These are phyloP conservation scores for Aphelinus atriplicis DNA, from an alignment of 1,140 invertebrate genomes.

Conservation along the genomic window DNA sequence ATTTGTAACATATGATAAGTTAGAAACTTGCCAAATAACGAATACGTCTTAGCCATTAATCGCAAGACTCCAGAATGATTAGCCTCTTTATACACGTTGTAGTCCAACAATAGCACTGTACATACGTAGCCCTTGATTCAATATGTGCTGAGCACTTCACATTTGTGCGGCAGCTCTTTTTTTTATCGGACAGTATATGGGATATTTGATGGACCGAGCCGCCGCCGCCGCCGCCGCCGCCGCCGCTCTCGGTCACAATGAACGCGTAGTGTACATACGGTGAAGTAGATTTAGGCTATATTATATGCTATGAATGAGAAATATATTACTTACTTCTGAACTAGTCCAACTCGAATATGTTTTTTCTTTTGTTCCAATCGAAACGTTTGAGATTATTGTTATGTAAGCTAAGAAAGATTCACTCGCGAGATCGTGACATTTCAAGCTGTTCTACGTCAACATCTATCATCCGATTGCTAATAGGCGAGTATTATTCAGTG, in stretches of 20 bases:
- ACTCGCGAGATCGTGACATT: too few relatives aligned
- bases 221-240: too few relatives aligned
- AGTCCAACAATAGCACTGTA: conserved; percentile 63
- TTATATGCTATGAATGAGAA: conserved; percentile 31
- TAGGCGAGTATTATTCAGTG: too few relatives aligned
- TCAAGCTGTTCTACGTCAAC: too few relatives aligned
- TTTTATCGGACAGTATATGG: conserved; percentile 48
- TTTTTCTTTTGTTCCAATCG: conserved; percentile 36
- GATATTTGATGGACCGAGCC: conserved; percentile 44
- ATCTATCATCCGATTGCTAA: too few relatives aligned
- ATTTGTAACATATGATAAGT: conserved; percentile 20
- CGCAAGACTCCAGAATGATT: conserved; percentile 40
- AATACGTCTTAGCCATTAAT: conserved; percentile 25
- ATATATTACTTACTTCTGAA: neutral
- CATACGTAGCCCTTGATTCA: conserved; percentile 58
- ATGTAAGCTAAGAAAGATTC: too few relatives aligned
- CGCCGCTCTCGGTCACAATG: conserved; percentile 44
- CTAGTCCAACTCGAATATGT: conserved; percentile 13
- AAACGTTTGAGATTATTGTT: too few relatives aligned
- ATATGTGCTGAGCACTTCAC: conserved; percentile 63
- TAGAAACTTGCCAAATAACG: conserved; percentile 15
- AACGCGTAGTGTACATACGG: conserved; percentile 60
- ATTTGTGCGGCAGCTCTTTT: conserved; percentile 51
- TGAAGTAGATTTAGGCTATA: conserved; percentile 50
- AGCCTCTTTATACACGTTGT: conserved; percentile 49